A percentile compares a stretch with the other conserved stretches of the same genome.
phyloP scores from a whole-genome alignment of 2,113 vertebrate genomes.

The Corynorhinus townsendii region DNA sequence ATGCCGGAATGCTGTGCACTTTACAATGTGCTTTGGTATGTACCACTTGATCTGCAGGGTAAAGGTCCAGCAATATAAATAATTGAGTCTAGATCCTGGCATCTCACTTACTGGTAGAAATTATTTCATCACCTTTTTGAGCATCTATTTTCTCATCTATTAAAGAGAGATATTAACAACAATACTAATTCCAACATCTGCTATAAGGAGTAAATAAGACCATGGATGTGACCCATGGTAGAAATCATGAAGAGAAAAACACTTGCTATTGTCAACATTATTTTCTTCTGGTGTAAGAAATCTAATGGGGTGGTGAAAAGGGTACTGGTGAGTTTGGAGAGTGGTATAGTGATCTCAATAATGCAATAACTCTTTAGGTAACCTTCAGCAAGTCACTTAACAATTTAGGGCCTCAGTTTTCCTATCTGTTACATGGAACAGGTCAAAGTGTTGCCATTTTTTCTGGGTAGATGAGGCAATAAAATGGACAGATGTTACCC shows the following conservation, averaged over 20 bases:
- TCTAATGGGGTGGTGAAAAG: not conserved
- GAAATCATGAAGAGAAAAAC: not conserved
- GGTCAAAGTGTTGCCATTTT: not conserved
- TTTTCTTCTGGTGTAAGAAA: not conserved
- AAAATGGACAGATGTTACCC: not conserved
- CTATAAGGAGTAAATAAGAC: not conserved
- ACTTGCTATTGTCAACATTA: not conserved
- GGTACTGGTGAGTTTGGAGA: not conserved
- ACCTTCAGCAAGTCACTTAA: not conserved
- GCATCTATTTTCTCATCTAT: constrained; percentile 14
- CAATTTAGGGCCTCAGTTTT: not conserved
- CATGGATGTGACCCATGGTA: not conserved
- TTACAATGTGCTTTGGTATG: not conserved
- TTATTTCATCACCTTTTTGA: not conserved
- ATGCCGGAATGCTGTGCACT: not conserved
- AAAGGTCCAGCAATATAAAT: not conserved
- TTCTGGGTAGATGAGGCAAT: not conserved
- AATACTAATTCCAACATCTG: not conserved
- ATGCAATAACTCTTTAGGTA: not conserved
- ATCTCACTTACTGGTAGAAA: not conserved
- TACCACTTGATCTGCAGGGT: not conserved
- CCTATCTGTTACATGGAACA: not conserved
- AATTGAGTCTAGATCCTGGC: not conserved
- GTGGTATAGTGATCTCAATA: not conserved
- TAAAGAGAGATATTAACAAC: not conserved